Percentiles rank a stretch among this genome's conserved stretches.
Conservation (phyloP, 2,113 vertebrate species). For the Vidua chalybeata region DNA sequence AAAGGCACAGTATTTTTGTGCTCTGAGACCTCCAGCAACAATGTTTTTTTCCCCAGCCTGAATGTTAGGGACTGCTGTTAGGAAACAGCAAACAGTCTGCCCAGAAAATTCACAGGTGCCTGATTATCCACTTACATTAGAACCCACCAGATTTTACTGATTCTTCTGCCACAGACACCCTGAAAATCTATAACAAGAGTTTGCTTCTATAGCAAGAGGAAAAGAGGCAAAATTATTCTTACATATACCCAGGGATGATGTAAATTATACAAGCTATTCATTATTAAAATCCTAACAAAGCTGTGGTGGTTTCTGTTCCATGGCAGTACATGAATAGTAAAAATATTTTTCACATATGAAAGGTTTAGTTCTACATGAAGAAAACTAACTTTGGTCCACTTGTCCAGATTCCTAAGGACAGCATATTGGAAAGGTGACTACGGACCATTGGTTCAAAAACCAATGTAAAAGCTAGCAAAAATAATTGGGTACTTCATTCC, state of each 20-base stretch:
- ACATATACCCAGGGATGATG: conserved; percentile 27
- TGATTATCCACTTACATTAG: conserved; percentile 28
- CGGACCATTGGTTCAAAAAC: conserved; percentile 35
- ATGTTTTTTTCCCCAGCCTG: neutral
- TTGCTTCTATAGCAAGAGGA: conserved; percentile 12
- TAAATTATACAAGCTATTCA: conserved; percentile 59
- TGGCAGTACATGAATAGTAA: conserved; percentile 2
- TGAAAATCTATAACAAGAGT: conserved; percentile 26
- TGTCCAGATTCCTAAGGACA: conserved; percentile 58
- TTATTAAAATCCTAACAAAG: conserved; percentile 67
- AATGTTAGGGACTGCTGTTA: neutral
- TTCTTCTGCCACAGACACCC: neutral
- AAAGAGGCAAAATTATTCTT: conserved; percentile 52
- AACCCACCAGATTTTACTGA: conserved; percentile 56
- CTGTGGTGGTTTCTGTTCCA: conserved; percentile 47
- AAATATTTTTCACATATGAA: conserved; percentile 7
- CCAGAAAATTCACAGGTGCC: conserved; percentile 25
- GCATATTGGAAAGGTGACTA: conserved; percentile 13
- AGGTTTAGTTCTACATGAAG: conserved; percentile 60
- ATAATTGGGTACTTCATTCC: conserved; percentile 52
- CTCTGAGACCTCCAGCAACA: conserved; percentile 29
- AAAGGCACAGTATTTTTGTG: conserved; percentile 73
- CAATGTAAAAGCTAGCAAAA: conserved; percentile 61
- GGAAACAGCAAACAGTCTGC: neutral
- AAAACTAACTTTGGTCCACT: conserved; percentile 73